Percentiles rank a stretch among this genome's conserved stretches.
phyloP scores from a whole-genome alignment of 1,140 invertebrate species.

The Zaprionus gabonicus region DNA sequence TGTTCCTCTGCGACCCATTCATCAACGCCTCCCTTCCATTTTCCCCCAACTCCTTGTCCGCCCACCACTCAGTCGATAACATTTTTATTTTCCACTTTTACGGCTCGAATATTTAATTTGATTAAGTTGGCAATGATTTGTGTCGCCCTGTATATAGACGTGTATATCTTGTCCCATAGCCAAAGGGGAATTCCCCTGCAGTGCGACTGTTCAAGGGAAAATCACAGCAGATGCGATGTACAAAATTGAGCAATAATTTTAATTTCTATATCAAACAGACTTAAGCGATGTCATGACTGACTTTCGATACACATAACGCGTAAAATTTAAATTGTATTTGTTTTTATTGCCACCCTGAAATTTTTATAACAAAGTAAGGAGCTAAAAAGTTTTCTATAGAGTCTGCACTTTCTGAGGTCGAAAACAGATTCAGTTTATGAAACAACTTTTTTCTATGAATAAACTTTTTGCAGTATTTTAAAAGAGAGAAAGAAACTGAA shows the following conservation, averaged over 20 bases:
- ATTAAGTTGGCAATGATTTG: slow-evolving; percentile 81
- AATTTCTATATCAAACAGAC: slow-evolving; percentile 54
- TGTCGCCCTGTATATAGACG: slow-evolving; percentile 41
- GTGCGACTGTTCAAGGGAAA: slow-evolving; percentile 12
- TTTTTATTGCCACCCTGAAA: slow-evolving; percentile 1
- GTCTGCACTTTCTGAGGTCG: not conserved
- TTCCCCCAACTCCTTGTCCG: not conserved
- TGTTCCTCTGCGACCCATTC: slow-evolving; percentile 47
- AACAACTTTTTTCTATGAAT: too few species aligned
- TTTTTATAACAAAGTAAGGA: not conserved
- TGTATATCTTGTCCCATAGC: slow-evolving; percentile 29
- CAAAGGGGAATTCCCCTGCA: slow-evolving; percentile 54
- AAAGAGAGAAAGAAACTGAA: too few species aligned
- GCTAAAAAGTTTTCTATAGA: not conserved
- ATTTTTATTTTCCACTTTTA: slow-evolving; percentile 77
- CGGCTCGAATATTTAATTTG: slow-evolving; percentile 80
- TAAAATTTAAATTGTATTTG: slow-evolving; percentile 1
- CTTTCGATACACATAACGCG: not conserved
- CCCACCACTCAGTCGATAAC: slow-evolving; percentile 45
- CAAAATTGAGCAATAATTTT: slow-evolving; percentile 50
- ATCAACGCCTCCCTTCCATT: slow-evolving; percentile 43
- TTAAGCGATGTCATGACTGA: not conserved
- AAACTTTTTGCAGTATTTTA: too few species aligned
- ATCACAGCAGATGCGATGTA: slow-evolving; percentile 63
- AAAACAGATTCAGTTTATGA: too few species aligned